Percentiles rank a stretch among this genome's conserved stretches.
phyloP scores from a whole-genome alignment of 2,113 vertebrate species.

The Xyliphius kryptos region DNA sequence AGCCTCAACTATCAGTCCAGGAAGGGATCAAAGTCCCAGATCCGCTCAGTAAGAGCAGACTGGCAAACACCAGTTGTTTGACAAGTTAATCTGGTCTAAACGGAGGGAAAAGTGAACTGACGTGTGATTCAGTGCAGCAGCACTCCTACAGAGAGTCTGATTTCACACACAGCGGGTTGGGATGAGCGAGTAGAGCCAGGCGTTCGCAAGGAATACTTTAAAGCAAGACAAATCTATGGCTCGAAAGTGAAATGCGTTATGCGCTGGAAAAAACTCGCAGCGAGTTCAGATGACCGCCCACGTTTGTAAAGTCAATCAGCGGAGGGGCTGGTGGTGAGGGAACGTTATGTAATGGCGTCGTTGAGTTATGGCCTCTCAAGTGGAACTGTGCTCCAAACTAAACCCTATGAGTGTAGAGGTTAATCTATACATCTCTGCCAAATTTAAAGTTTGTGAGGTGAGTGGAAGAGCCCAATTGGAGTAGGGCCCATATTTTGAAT shows the following conservation, averaged over 20 bases:
- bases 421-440: too few relatives aligned
- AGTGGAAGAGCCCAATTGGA: too few relatives aligned
- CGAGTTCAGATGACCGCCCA: too few relatives aligned
- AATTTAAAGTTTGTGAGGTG: too few relatives aligned
- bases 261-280: too few relatives aligned
- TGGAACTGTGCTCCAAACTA: too few relatives aligned
- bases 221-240: conserved; percentile 14
- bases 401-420: too few relatives aligned
- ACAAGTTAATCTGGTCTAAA: conserved; percentile 72
- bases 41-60: conserved; percentile 66
- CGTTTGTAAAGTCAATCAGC: too few relatives aligned
- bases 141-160: conserved; percentile 34
- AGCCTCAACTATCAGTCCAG: conserved; percentile 57
- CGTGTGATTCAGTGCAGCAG: conserved; percentile 38
- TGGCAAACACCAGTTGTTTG: conserved; percentile 65
- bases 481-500: too few relatives aligned
- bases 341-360: too few relatives aligned
- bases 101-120: conserved; percentile 49
- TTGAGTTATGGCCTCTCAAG: too few relatives aligned
- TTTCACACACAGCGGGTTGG: conserved; percentile 26
- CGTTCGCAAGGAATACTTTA: conserved; percentile 16
- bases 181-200: conserved; percentile 19
- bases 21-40: conserved; percentile 64
- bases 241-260: background rate
- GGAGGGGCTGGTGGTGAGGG: too few relatives aligned